Percentiles rank a stretch among this genome's conserved stretches.
phyloP scores from a whole-genome alignment of 2,797 vertebrate genomes.

The Gallirallus australis region DNA sequence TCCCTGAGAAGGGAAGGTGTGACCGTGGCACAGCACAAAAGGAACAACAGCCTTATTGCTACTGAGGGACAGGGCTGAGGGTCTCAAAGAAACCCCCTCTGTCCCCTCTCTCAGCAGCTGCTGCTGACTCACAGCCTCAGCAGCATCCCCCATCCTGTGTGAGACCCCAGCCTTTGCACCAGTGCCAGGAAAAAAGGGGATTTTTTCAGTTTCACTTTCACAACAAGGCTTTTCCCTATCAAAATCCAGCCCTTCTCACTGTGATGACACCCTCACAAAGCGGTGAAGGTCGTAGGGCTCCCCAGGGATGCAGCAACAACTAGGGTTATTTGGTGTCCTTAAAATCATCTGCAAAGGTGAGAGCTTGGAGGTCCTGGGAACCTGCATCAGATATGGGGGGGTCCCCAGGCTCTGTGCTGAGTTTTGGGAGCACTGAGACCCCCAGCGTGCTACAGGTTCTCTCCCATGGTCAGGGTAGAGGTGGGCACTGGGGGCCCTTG shows the following conservation, averaged over 20 bases:
- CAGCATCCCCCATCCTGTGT: background rate
- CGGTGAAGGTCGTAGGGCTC: background rate
- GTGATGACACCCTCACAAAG: background rate
- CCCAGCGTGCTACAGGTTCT: too few species aligned
- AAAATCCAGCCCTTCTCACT: background rate
- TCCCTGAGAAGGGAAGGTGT: background rate
- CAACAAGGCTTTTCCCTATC: background rate
- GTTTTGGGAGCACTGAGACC: background rate
- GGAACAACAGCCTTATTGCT: background rate
- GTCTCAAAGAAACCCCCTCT: background rate
- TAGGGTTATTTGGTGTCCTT: background rate
- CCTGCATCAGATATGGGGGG: background rate
- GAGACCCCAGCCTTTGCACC: too few species aligned
- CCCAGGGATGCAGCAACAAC: background rate
- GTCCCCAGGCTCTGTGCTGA: background rate
- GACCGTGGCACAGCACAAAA: background rate
- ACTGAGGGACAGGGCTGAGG: background rate
- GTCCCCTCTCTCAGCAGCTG: background rate
- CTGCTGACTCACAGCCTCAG: background rate
- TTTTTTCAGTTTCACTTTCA: background rate
- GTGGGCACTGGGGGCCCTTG: too few species aligned
- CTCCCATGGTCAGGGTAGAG: fast-evolving
- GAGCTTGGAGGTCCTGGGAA: background rate
- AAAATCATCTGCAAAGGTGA: background rate
- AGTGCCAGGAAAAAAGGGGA: background rate